These are phyloP conservation scores for Xyrichtys novacula DNA, from an alignment of 2,797 vertebrate species.

Conservation along the genomic window DNA sequence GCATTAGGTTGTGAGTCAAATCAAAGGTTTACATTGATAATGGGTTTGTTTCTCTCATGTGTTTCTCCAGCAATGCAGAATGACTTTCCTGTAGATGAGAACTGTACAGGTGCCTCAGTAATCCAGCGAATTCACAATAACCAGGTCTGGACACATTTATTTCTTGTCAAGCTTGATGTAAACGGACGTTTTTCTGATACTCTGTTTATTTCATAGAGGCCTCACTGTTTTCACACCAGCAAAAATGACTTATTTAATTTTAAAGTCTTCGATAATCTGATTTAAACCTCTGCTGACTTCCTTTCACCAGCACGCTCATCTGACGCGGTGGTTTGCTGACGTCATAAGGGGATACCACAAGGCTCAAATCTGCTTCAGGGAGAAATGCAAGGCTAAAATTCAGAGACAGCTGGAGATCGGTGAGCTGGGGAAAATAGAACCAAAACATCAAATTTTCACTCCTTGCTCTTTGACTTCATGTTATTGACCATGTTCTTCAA, in stretches of 20 bases:
- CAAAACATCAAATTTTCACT: slow-evolving; percentile 1
- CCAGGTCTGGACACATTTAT: slow-evolving; percentile 70
- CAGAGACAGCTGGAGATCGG: slow-evolving; percentile 86
- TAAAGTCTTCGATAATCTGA: slow-evolving; percentile 2
- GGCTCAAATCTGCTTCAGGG: slow-evolving; percentile 89
- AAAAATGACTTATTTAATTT: neutral
- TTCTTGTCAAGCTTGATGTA: slow-evolving; percentile 1
- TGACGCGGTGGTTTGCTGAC: slow-evolving; percentile 91
- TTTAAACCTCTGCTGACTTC: neutral
- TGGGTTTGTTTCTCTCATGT: slow-evolving; percentile 18
- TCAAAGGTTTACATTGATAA: neutral
- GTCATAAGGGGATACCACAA: slow-evolving; percentile 90
- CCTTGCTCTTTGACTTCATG: neutral
- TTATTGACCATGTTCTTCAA: slow-evolving; percentile 4
- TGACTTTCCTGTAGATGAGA: slow-evolving; percentile 50
- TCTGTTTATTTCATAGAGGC: neutral
- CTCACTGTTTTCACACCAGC: neutral
- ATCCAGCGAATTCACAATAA: slow-evolving; percentile 78
- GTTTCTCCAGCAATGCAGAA: slow-evolving; percentile 71
- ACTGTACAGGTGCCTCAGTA: slow-evolving; percentile 54
- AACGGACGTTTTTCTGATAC: neutral
- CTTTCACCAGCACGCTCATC: slow-evolving; percentile 86
- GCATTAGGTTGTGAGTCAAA: neutral
- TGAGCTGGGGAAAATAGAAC: slow-evolving; percentile 60
- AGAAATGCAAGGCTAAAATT: slow-evolving; percentile 92